Base-by-base conservation (phyloP, 1,140 invertebrate genomes). In the Lethrus apterus region DNA sequence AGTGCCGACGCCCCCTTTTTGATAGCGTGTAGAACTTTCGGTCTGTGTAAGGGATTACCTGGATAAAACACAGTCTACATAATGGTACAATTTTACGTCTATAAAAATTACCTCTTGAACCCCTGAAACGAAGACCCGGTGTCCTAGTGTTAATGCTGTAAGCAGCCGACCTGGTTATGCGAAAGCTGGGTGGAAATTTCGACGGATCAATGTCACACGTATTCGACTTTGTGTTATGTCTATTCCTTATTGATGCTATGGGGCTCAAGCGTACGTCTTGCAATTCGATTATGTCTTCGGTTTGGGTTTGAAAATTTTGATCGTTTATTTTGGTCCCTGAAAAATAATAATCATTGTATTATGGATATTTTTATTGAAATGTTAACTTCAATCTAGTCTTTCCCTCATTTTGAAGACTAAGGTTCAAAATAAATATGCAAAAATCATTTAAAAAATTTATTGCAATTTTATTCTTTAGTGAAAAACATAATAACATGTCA, bases 221-320 rank as follows among this genome's bases (percentile, higher is more conserved):
- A 24, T 60, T 67, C 17, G 65, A 58, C 36, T 57, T 65, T 47
- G 68, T 67, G 48, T 73, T 75, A 55, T 81, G 74, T 50, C 75
- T 71, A 59, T 79, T 80, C 34, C 86, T 74, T 45, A 92, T 81
- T 30, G 86, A 87, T 21, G 86, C 80, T 54, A 90, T 80, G 8
- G 88, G 89, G 35, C 86, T 89, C 76, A 88, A 78, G 57, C 83
- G 69, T 4, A 89, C 72, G 59, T 89, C 86, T 62, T 88, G 81
- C 20, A 89, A 70, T 61, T 89, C 84, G 46, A 89, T 89, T 24
- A 84, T 83, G 53, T 82, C 80, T 58, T 83, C 78, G 14, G 26
- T 51, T 33, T 52, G 44, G 9, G 14, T 19, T 33, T 46, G 40
- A 13, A 55, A 46, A 26, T 48, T 43, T 63, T 65, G 18, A 63